These are phyloP conservation scores for Triplophysa yarkandensis DNA, from an alignment of 2,797 vertebrate species.

Conservation along the genomic window DNA sequence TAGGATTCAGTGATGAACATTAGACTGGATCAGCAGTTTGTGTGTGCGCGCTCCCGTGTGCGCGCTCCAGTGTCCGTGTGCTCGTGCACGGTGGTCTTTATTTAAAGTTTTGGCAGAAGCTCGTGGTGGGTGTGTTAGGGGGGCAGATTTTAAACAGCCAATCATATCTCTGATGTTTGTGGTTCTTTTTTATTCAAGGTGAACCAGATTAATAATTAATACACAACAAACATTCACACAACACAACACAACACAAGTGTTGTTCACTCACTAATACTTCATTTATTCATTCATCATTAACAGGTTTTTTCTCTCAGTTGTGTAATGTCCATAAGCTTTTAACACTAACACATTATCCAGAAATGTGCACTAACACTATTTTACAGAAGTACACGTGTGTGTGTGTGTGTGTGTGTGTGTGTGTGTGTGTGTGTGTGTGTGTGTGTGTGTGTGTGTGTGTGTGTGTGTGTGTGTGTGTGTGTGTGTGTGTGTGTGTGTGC, in stretches of 20 bases:
- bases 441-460: no score
- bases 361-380: no score
- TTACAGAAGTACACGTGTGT: no score
- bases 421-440: no score
- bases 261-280: neutral
- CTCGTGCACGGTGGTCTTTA: slow-evolving; percentile 48
- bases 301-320: neutral
- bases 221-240: neutral
- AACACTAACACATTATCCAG: neutral
- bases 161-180: slow-evolving; percentile 57
- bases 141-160: slow-evolving; percentile 65
- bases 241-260: neutral
- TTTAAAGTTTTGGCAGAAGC: slow-evolving; percentile 56
- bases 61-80: neutral
- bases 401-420: no score
- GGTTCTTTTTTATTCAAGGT: neutral
- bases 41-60: neutral
- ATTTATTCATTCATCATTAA: neutral
- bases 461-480: no score
- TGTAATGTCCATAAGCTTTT: neutral
- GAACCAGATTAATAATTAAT: neutral
- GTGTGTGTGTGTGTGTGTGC: no score
- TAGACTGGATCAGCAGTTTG: neutral
- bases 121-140: slow-evolving; percentile 56
- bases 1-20: neutral